Conservation (phyloP, 2,797 vertebrate genomes). For the Sebastiscus tertius region DNA sequence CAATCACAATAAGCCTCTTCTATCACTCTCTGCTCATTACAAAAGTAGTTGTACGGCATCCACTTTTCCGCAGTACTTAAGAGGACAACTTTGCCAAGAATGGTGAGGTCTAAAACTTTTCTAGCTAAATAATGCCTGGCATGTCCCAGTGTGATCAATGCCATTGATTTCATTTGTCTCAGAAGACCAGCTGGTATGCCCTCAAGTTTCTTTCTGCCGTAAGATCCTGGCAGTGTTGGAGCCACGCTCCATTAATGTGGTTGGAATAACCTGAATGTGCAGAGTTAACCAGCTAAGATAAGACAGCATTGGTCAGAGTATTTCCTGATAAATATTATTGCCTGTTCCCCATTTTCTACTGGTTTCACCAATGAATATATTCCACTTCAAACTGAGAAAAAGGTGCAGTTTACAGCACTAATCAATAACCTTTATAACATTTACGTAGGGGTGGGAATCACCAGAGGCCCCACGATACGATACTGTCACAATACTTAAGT, state of each 20-base stretch:
- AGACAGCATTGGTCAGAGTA: background rate
- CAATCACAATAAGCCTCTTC: background rate
- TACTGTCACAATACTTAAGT: background rate
- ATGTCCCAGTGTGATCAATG: conserved; percentile 17
- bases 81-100: background rate
- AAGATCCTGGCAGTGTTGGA: background rate
- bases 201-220: background rate
- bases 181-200: background rate
- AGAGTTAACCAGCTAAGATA: background rate
- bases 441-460: background rate
- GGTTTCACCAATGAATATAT: background rate
- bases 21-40: background rate
- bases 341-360: background rate
- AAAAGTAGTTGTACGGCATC: background rate
- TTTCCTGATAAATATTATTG: background rate
- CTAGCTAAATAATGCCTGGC: background rate
- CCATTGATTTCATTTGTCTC: conserved; percentile 30
- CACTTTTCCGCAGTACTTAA: background rate
- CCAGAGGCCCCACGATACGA: no score
- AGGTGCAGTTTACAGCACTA: background rate
- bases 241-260: background rate
- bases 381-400: background rate
- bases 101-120: conserved; percentile 1
- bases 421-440: background rate
- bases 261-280: background rate